Percentiles rank a stretch among this genome's conserved stretches.
These are phyloP conservation scores for Peromyscus californicus DNA, from an alignment of 2,113 vertebrate species.

Conservation along the genomic window DNA sequence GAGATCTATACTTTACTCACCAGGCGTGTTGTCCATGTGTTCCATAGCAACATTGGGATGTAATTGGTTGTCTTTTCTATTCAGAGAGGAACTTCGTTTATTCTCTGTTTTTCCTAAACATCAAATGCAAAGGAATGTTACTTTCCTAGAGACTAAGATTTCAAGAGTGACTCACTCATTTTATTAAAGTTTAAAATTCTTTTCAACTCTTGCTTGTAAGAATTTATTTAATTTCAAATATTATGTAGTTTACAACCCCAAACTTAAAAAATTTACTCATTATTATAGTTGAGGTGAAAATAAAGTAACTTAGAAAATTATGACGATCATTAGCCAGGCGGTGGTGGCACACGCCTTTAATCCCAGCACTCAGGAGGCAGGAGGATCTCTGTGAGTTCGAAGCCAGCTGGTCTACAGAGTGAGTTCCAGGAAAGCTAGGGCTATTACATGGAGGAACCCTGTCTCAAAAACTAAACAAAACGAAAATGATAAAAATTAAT, in stretches of 20 bases:
- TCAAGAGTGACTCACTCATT: conserved; percentile 51
- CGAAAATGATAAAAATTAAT: background rate
- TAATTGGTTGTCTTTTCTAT: conserved; percentile 90
- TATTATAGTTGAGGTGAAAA: conserved; percentile 49
- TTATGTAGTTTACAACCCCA: background rate
- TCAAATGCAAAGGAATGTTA: conserved; percentile 84
- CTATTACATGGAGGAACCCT: too few species aligned
- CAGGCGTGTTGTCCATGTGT: conserved; percentile 90
- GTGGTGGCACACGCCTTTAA: background rate
- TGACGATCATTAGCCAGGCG: background rate
- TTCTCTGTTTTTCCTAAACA: conserved; percentile 91
- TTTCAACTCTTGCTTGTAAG: conserved; percentile 35
- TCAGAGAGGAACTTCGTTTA: conserved; percentile 94
- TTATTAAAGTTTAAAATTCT: conserved; percentile 20
- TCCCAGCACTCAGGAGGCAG: background rate
- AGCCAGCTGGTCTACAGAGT: background rate
- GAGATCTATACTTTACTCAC: conserved; percentile 86
- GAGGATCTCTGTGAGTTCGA: background rate
- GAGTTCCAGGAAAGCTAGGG: background rate
- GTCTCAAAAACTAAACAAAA: background rate
- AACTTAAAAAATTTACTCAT: conserved; percentile 34
- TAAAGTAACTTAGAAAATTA: conserved; percentile 50
- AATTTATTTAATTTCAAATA: conserved; percentile 59
- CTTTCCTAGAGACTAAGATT: conserved; percentile 72
- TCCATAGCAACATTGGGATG: conserved; percentile 88